Conservation (phyloP, 2,888 invertebrate species). For the Erynnis tages region DNA sequence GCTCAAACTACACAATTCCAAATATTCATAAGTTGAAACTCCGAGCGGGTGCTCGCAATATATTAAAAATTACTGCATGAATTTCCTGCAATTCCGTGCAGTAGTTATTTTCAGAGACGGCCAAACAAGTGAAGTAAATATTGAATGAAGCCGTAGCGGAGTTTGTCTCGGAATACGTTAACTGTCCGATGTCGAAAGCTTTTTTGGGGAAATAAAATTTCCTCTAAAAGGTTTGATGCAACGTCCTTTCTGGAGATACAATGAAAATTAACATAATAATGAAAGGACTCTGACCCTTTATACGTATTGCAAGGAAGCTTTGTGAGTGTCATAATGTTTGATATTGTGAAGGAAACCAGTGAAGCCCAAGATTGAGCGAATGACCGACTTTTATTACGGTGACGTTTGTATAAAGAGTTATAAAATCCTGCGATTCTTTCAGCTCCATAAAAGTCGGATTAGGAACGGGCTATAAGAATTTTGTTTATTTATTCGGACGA, state of each 20-base stretch:
- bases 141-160: constrained; percentile 54
- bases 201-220: constrained; percentile 46
- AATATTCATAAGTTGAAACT: constrained; percentile 22
- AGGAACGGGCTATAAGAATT: neutral
- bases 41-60: constrained; percentile 19
- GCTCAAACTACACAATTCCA: constrained; percentile 14
- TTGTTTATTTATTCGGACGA: neutral
- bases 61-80: constrained; percentile 28
- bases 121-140: constrained; percentile 55
- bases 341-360: constrained; percentile 16
- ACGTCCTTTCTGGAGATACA: constrained; percentile 55
- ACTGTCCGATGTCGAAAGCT: constrained; percentile 51
- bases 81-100: constrained; percentile 25
- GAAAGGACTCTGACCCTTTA: constrained; percentile 43
- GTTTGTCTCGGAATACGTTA: constrained; percentile 65
- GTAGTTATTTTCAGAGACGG: constrained; percentile 25
- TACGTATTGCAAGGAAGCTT: constrained; percentile 21
- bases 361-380: constrained; percentile 20
- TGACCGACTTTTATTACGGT: constrained; percentile 25
- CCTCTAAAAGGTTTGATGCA: constrained; percentile 46
- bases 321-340: constrained; percentile 14
- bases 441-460: constrained; percentile 13
- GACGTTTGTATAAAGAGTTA: constrained; percentile 19
- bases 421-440: constrained; percentile 10
- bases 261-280: constrained; percentile 69